phyloP scores from a whole-genome alignment of 2,888 invertebrate genomes.

The Dioctria linearis region DNA sequence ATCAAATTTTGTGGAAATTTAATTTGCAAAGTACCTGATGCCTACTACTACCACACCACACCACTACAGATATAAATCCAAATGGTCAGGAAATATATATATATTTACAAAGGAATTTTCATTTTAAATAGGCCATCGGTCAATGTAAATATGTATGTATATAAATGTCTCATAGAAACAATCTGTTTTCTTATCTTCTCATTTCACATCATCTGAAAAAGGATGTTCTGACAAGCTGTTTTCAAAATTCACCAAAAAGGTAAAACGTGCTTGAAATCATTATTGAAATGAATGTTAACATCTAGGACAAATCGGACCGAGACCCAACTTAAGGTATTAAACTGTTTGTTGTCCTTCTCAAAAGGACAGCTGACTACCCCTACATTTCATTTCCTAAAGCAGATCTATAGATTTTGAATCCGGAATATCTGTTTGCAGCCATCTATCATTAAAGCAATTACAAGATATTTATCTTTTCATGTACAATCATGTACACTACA shows the following conservation, averaged over 20 bases:
- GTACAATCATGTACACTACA: slow-evolving; percentile 45
- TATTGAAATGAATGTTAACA: slow-evolving; percentile 16
- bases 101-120: background rate
- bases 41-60: background rate
- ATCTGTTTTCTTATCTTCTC: background rate
- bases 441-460: slow-evolving; percentile 51
- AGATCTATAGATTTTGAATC: background rate
- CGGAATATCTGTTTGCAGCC: slow-evolving; percentile 32
- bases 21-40: background rate
- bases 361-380: background rate
- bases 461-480: slow-evolving; percentile 51
- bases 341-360: background rate
- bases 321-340: background rate
- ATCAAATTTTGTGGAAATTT: background rate
- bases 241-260: background rate
- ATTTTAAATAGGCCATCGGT: background rate
- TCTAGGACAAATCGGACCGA: background rate
- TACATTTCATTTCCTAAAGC: slow-evolving; percentile 22
- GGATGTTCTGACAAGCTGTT: background rate
- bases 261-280: slow-evolving; percentile 17
- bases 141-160: background rate
- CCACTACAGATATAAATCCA: too few species aligned
- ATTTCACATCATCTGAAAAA: background rate
- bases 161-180: background rate
- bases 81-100: background rate